Percentiles rank a stretch among this genome's conserved stretches.
phyloP scores from a whole-genome alignment of 2,888 invertebrate species.

The Cephus rjabovi region DNA sequence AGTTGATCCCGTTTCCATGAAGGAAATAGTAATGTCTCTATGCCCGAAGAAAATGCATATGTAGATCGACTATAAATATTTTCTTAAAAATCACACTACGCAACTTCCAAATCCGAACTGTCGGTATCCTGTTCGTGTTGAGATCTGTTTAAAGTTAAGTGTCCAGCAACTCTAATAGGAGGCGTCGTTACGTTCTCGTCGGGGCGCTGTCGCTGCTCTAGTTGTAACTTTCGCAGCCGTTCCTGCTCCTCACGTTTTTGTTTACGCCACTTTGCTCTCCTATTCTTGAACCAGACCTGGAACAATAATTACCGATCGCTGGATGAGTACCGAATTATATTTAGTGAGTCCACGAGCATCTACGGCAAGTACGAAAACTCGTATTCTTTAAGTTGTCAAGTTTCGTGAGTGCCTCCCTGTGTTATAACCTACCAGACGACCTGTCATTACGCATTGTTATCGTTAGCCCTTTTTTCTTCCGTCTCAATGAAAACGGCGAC shows the following conservation, averaged over 20 bases:
- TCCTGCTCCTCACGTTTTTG: constrained; percentile 92
- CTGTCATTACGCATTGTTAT: not conserved
- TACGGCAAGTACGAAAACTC: not conserved
- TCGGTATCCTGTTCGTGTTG: constrained; percentile 66
- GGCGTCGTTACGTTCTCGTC: constrained; percentile 55
- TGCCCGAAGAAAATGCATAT: not conserved
- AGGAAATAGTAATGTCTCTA: not conserved
- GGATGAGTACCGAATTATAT: not conserved
- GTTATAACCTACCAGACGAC: not conserved
- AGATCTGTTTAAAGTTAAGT: constrained; percentile 49
- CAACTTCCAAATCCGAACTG: constrained; percentile 85
- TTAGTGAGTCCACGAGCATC: not conserved
- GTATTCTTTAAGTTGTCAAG: not conserved
- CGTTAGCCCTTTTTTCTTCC: not conserved
- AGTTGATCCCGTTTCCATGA: not conserved
- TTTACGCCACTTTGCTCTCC: constrained; percentile 96
- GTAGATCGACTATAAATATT: not conserved
- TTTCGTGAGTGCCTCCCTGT: not conserved
- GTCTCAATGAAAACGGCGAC: not conserved
- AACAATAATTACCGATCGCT: constrained; percentile 47
- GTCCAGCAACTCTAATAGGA: constrained; percentile 49
- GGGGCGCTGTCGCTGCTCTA: constrained; percentile 73
- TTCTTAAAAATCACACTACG: constrained; percentile 67
- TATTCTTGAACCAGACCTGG: constrained; percentile 97
- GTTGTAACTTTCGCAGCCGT: constrained; percentile 83